Evolutionary conservation across 2,797 vertebrate genomes (phyloP), one percentile per base, ranked within the genome.

Genomic region (Chaenodraco wilsoni): DNA sequence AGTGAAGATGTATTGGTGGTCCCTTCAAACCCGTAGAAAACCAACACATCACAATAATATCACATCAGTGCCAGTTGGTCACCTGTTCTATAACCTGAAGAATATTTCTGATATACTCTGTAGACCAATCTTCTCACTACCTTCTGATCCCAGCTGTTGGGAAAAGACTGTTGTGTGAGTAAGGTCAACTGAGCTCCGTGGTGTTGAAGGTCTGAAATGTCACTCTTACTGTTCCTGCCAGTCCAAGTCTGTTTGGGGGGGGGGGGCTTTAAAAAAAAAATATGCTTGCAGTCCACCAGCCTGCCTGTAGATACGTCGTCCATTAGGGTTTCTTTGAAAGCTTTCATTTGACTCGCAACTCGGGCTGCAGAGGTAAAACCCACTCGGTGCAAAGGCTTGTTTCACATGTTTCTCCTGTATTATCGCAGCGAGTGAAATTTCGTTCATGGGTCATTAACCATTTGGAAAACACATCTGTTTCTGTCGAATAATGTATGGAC

Each of bases 311-410:
- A 88, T 88, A 74, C 19, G 41, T 48, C 40, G 4, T 88, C 84
- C 88, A 88, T 90, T 89, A 84, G 74, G 33, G 60, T 74, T 78
- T 77, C 68, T 87, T 82, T 81, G 74, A 88, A 82, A 67, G 79
- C 71, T 67, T 85, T 72, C 79, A 83, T 77, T 83, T 83, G 83
- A 87, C 72, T 88, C 78, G 41, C 67, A 27, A 4, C 27, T 27
- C 27, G 71, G 71, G 74, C 70, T 66, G 69, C 48, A 33, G 66
- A 84, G 77, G 65, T 80, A 82, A 77, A 69, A 66, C 69, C 70
- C 72, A 79, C 63, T 74, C 6, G 9, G 50, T 10, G 80, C 57
- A 59, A 55, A 78, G 27, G 40, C 68, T 75, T 72, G 74, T 82
- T 78, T 81, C 81, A 83, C 73, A 86, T 74, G 51, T 84, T 80